These are phyloP conservation scores for Malurus leucopterus DNA, from an alignment of 2,797 vertebrate genomes.

Conservation along the genomic window DNA sequence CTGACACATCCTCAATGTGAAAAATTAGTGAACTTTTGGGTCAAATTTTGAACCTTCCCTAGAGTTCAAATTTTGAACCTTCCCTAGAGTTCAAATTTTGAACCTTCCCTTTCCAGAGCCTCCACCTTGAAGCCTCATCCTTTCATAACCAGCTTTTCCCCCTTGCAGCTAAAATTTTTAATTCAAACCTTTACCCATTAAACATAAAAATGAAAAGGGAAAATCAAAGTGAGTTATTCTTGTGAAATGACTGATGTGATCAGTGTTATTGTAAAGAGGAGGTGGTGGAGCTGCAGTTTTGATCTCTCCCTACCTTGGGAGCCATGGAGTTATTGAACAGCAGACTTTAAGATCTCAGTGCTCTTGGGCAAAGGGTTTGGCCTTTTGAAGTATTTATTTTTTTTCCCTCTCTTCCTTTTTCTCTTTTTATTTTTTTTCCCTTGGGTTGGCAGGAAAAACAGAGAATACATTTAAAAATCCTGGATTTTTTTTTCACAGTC, in stretches of 20 bases:
- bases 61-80: background rate
- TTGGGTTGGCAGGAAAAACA: background rate
- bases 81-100: background rate
- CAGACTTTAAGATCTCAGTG: background rate
- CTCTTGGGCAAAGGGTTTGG: background rate
- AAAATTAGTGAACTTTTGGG: background rate
- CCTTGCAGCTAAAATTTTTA: background rate
- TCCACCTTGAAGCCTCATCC: background rate
- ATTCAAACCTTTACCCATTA: background rate
- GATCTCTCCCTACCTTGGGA: constrained; percentile 29
- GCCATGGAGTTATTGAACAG: background rate
- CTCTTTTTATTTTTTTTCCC: background rate
- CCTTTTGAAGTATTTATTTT: background rate
- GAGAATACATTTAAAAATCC: background rate
- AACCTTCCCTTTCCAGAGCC: background rate
- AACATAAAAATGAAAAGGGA: constrained; percentile 3
- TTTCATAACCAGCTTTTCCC: background rate
- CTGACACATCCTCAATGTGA: background rate
- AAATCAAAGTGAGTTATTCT: constrained; percentile 39
- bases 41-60: background rate
- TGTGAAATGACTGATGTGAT: constrained; percentile 29
- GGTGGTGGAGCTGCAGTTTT: constrained; percentile 8
- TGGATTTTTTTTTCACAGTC: background rate
- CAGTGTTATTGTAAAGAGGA: constrained; percentile 5
- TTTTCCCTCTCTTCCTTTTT: accelerated